Percentiles rank a stretch among this genome's conserved stretches.
Conservation (phyloP, 2,113 vertebrate species). For the Podocnemis expansa region DNA sequence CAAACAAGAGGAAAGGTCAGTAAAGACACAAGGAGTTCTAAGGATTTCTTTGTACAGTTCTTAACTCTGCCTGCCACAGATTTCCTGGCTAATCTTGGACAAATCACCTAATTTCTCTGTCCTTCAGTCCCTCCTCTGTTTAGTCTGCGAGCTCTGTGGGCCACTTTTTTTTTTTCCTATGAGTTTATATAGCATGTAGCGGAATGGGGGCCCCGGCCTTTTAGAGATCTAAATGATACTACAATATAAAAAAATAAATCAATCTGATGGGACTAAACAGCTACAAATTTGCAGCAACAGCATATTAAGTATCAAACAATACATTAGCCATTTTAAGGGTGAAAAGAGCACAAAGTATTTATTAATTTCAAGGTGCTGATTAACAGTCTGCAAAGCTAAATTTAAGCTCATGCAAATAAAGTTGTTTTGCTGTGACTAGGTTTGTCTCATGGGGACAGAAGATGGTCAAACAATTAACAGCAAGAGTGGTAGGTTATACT, state of each 20-base stretch:
- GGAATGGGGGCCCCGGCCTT: not conserved
- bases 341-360: not conserved
- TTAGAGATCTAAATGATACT: not conserved
- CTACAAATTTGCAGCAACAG: not conserved
- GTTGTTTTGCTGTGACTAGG: not conserved
- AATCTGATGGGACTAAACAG: not conserved
- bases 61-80: not conserved
- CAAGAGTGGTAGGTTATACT: conserved; percentile 2
- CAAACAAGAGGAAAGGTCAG: not conserved
- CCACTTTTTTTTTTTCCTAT: conserved; percentile 14
- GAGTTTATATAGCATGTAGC: conserved; percentile 26
- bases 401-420: not conserved
- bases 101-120: conserved; percentile 39
- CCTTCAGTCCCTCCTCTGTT: not conserved
- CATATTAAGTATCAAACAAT: not conserved
- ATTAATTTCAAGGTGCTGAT: not conserved
- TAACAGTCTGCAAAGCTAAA: not conserved
- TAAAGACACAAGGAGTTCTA: not conserved
- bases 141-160: conserved; percentile 10
- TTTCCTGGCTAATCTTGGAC: conserved; percentile 24
- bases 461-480: not conserved
- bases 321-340: not conserved
- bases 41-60: conserved; percentile 47
- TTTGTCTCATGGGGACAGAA: not conserved
- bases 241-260: not conserved